Conservation (phyloP, 2,888 invertebrate genomes). For the Nemotelus pantherinus region DNA sequence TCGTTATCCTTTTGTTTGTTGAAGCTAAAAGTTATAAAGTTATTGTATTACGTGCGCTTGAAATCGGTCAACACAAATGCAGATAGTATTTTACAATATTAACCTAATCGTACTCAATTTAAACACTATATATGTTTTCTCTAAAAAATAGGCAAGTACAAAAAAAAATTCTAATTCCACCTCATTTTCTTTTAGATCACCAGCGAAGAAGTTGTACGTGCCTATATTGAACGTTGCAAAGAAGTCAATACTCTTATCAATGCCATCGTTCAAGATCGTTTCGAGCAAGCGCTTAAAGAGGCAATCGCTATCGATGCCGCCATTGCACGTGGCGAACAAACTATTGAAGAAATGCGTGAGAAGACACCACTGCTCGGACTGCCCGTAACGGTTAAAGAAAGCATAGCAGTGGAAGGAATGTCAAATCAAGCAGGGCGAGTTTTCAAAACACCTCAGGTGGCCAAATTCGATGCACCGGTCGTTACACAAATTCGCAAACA, state of each 20-base stretch:
- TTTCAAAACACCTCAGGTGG: slow-evolving; percentile 69
- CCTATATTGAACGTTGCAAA: slow-evolving; percentile 79
- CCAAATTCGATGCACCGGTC: slow-evolving; percentile 78
- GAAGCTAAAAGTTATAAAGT: too few relatives aligned
- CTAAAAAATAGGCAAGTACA: too few relatives aligned
- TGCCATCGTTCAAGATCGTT: slow-evolving; percentile 82
- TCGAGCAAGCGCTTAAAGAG: slow-evolving; percentile 77
- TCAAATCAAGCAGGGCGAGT: slow-evolving; percentile 79
- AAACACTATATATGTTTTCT: too few relatives aligned
- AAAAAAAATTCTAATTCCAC: too few relatives aligned
- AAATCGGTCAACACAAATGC: too few relatives aligned
- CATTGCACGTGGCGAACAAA: slow-evolving; percentile 69
- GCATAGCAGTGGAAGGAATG: slow-evolving; percentile 80
- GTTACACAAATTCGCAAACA: slow-evolving; percentile 76
- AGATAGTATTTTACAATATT: too few relatives aligned
- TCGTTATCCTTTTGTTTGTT: too few relatives aligned
- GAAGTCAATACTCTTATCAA: slow-evolving; percentile 83
- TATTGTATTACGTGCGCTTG: too few relatives aligned
- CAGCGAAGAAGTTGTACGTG: slow-evolving; percentile 75
- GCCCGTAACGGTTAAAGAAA: slow-evolving; percentile 87
- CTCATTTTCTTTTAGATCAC: slow-evolving; percentile 69
- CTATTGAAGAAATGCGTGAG: slow-evolving; percentile 71
- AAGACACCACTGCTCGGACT: slow-evolving; percentile 83
- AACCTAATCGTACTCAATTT: too few relatives aligned
- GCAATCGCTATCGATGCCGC: slow-evolving; percentile 78